These are phyloP conservation scores for Atherinosoma microstoma DNA, from an alignment of 2,797 vertebrate species.

Conservation along the genomic window DNA sequence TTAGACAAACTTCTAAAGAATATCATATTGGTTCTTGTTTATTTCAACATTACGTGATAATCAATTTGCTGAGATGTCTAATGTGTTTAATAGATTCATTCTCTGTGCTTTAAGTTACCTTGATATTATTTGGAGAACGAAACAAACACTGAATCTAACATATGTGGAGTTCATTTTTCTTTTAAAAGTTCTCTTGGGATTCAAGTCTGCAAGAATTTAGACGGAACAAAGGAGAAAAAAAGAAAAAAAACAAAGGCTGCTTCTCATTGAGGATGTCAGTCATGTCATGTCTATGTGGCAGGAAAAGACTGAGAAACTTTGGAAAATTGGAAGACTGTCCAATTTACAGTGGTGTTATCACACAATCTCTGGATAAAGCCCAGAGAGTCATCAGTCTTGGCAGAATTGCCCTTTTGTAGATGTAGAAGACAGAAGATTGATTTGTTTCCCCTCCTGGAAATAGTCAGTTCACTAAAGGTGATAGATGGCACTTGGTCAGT, in stretches of 20 bases:
- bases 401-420: neutral
- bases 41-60: conserved; percentile 1
- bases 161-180: neutral
- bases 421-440: neutral
- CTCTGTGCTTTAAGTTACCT: neutral
- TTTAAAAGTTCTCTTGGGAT: neutral
- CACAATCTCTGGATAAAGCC: neutral
- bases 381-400: neutral
- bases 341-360: neutral
- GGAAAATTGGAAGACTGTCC: neutral
- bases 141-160: neutral
- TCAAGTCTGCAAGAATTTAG: neutral
- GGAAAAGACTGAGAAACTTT: neutral
- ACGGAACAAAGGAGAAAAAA: neutral
- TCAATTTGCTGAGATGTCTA: neutral
- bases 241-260: neutral
- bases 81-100: neutral
- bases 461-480: neutral
- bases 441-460: neutral
- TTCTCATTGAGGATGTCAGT: neutral
- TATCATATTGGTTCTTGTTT: neutral
- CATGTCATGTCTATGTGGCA: neutral
- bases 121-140: neutral
- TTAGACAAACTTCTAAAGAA: neutral
- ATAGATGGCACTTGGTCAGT: neutral